These are phyloP conservation scores for Lathamus discolor DNA, from an alignment of 2,113 vertebrate species.

Conservation along the genomic window DNA sequence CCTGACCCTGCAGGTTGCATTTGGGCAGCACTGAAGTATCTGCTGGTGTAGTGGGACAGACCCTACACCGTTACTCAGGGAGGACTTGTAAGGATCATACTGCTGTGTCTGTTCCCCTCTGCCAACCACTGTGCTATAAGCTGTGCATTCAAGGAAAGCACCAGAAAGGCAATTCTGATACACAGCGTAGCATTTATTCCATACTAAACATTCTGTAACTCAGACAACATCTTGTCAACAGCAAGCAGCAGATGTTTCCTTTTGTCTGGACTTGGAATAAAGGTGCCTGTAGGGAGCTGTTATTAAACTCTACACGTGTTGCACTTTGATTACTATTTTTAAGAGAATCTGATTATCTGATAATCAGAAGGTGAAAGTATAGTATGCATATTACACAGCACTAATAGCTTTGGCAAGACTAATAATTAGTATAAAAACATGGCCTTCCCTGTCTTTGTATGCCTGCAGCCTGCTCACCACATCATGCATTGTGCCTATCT, in stretches of 20 bases:
- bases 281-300: conserved; percentile 38
- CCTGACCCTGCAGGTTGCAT: not conserved
- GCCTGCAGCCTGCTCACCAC: not conserved
- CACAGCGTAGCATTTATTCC: not conserved
- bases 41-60: not conserved
- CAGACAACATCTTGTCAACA: conserved; percentile 49
- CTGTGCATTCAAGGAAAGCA: not conserved
- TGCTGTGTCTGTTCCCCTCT: not conserved
- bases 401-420: conserved; percentile 3
- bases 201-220: not conserved
- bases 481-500: not conserved
- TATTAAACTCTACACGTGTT: conserved; percentile 45
- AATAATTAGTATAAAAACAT: conserved; percentile 14
- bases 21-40: not conserved
- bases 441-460: not conserved
- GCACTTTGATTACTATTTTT: conserved; percentile 54
- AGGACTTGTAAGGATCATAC: not conserved
- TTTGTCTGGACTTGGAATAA: conserved; percentile 60
- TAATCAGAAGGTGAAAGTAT: conserved; percentile 4
- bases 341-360: conserved; percentile 8
- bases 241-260: conserved; percentile 34
- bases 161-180: not conserved
- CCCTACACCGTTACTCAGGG: fast-evolving
- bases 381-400: not conserved
- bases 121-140: fast-evolving